A percentile compares a stretch with the other conserved stretches of the same genome.
Conservation (phyloP, 2,113 vertebrate species). For the Astatotilapia flaviijosephi region DNA sequence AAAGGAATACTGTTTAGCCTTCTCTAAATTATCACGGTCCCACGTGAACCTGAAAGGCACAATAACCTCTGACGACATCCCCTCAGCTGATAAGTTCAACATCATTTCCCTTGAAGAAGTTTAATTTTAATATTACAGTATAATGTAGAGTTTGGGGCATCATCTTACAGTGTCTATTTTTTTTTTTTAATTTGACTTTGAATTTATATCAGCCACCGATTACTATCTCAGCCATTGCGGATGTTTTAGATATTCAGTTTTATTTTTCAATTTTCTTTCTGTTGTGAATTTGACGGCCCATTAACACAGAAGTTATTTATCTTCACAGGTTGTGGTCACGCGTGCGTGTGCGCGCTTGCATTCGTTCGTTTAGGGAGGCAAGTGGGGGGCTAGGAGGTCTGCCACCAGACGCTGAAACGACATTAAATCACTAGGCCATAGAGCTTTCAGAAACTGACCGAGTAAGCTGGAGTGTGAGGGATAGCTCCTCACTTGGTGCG, state of each 20-base stretch:
- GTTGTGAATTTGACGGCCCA: not conserved
- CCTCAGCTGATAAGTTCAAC: not conserved
- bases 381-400: not conserved
- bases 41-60: not conserved
- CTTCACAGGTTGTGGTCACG: not conserved
- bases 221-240: not conserved
- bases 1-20: not conserved
- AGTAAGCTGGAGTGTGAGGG: slow-evolving; percentile 40
- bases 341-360: not conserved
- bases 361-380: not conserved
- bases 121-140: not conserved
- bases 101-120: not conserved
- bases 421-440: slow-evolving; percentile 31
- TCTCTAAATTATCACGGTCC: not conserved
- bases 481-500: slow-evolving; percentile 42
- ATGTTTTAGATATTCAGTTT: not conserved
- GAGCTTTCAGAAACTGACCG: slow-evolving; percentile 29
- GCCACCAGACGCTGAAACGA: not conserved
- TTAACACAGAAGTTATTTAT: not conserved
- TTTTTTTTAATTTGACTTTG: not conserved
- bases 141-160: not conserved
- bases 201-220: not conserved
- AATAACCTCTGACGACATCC: not conserved
- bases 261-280: not conserved
- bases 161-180: not conserved